These are phyloP conservation scores for Drosophila micromelanica DNA, from an alignment of 1,140 invertebrate genomes.

Conservation along the genomic window DNA sequence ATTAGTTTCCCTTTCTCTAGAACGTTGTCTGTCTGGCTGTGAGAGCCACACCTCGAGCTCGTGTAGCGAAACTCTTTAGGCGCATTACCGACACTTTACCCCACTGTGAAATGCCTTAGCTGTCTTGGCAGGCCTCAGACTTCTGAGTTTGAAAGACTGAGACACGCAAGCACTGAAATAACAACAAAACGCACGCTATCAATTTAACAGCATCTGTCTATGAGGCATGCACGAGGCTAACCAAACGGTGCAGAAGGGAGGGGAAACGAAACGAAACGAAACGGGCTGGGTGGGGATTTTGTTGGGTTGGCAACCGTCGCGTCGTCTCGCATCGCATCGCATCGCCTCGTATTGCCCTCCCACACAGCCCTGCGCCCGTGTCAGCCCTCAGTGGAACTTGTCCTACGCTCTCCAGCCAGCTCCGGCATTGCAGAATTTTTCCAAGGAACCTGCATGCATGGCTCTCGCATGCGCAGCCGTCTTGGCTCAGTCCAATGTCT, in stretches of 20 bases:
- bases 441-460: slow-evolving; percentile 73
- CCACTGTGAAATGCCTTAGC: slow-evolving; percentile 5
- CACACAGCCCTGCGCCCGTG: slow-evolving; percentile 40
- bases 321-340: neutral
- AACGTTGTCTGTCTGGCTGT: slow-evolving; percentile 14
- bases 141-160: slow-evolving; percentile 25
- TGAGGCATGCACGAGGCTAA: slow-evolving; percentile 55
- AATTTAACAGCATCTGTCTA: slow-evolving; percentile 82
- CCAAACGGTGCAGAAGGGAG: neutral
- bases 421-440: slow-evolving; percentile 50
- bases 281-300: neutral
- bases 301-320: slow-evolving; percentile 20
- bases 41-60: slow-evolving; percentile 51
- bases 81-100: slow-evolving; percentile 47
- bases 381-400: slow-evolving; percentile 28
- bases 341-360: slow-evolving; percentile 32
- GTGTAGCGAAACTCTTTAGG: slow-evolving; percentile 28
- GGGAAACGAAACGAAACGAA: neutral
- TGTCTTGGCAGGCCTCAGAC: slow-evolving; percentile 1
- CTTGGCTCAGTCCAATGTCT: slow-evolving; percentile 31
- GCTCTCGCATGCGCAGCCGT: slow-evolving; percentile 33
- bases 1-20: slow-evolving; percentile 50
- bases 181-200: slow-evolving; percentile 63
- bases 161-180: slow-evolving; percentile 57
- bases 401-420: slow-evolving; percentile 35